Conservation (phyloP, 2,113 vertebrate genomes). For the Trematocara stigmaticum region DNA sequence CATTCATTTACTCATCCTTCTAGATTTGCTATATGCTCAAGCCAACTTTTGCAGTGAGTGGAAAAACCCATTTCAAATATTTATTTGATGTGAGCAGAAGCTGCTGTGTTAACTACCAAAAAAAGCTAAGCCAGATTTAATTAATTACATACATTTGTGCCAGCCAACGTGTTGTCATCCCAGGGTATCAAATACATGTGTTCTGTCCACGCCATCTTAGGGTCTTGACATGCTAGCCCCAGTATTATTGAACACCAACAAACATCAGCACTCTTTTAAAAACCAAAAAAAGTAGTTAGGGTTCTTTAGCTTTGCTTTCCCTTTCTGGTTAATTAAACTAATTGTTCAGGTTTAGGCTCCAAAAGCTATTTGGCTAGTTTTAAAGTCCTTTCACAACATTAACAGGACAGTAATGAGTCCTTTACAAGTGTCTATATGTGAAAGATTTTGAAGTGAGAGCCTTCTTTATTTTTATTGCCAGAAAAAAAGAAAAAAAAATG, state of each 20-base stretch:
- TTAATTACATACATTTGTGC: not conserved
- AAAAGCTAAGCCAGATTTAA: not conserved
- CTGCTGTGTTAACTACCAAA: not conserved
- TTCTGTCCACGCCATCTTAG: accelerated
- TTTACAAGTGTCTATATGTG: not conserved
- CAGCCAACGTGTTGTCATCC: not conserved
- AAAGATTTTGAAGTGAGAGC: accelerated
- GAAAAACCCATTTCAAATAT: not conserved
- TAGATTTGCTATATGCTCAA: not conserved
- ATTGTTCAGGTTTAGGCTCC: not conserved
- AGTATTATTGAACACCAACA: not conserved
- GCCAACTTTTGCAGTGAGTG: not conserved
- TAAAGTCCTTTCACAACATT: not conserved
- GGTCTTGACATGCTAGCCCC: not conserved
- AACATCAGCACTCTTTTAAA: accelerated
- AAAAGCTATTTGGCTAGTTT: not conserved
- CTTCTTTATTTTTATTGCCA: accelerated
- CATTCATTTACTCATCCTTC: not conserved
- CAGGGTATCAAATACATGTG: not conserved
- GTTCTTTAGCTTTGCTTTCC: not conserved
- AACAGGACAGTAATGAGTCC: not conserved
- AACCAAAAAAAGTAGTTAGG: not conserved
- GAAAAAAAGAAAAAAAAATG: not conserved
- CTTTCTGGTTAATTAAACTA: not conserved
- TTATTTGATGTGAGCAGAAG: not conserved